Base-by-base conservation (phyloP, 2,888 invertebrate genomes). In the Melinaea marsaeus region DNA sequence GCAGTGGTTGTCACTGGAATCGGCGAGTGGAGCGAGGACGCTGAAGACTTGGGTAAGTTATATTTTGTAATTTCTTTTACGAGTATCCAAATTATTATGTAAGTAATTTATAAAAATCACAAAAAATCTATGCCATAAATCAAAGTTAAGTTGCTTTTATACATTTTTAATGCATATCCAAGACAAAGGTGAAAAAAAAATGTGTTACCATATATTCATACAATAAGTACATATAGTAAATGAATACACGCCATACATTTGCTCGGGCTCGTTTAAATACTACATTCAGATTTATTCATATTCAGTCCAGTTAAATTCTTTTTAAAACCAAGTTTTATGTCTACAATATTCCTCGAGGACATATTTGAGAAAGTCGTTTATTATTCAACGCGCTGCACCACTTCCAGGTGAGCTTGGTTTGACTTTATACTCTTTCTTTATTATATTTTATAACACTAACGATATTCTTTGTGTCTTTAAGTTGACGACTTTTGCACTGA, bases 11-110 rank as follows among this genome's bases (percentile, higher is more conserved):
- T 85, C 58, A 66, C 74, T n/a, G 87, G 83, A 2, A 86, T 87
- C 0, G 89, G 90, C 2, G 90, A 90, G 70, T 90, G 90, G 90
- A 90, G 83, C 57, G 90, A 90, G 73, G 90, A 90, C 68, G 90
- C 90, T 0, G 90, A 90, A 67, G 90, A 90, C 68, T 73, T 90
- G 65, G 90, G 90, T 90, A 73, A 85, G 90, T 77, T 6, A 47
- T 59, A 60, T 55, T 42, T 42, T 4, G 45, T 22, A 22, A 22
- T 22, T 22, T 22, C 22, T 22, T 22, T 22, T 22, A 22, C 22
- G 22, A 22, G 22, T 22, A 22, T 22, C 22, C 22, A 22, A 22
- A 22, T 22, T 22, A 22, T 22, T 22, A 22, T 22, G 22, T 22
- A 22, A 22, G 22, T 22, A 22, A 22, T 22, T 22, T 22, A 22